Base-by-base conservation (phyloP, 2,888 invertebrate genomes). In the Agrotis ipsilon region DNA sequence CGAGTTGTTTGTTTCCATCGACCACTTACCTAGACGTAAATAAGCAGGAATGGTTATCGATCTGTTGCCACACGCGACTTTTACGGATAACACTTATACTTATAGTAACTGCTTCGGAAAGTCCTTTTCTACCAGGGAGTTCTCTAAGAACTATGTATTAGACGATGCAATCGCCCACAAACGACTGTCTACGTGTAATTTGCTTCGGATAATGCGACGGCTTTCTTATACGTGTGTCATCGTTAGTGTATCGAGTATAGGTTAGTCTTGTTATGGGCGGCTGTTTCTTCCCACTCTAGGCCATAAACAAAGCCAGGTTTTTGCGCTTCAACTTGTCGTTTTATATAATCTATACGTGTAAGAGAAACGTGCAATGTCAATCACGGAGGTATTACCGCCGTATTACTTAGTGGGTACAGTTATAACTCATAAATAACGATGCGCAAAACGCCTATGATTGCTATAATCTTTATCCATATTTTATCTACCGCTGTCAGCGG, bases 1-100 rank as follows among this genome's bases (percentile, higher is more conserved):
- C 82, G 78, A 80, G 84, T 78, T 87, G 83, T 83, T 87, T 88
- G 85, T 86, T 87, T 83, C 82, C 78, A 85, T 84, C 74, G 81
- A 72, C 72, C 78, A 77, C 71, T 86, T 82, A 80, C 84, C 78
- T 86, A 84, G 75, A 81, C 79, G 70, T 84, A 79, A 86, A 83
- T 83, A 82, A 72, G 69, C 72, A 73, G 79, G 75, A 80, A 78
- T 80, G 67, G 67, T 67, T 86, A 88, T 88, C 82, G 87, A 88
- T 87, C 75, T 82, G 70, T 74, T 65, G 51, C 66, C 48, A 45
- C 72, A 81, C 71, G 74, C 76, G 76, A 75, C 82, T 79, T 78
- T 72, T 80, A 73, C 64, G 68, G 68, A 63, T 60, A 64, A 68
- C 54, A 72, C 57, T 66, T 46, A 70, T 45, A 66, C 54, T 66